A percentile compares a stretch with the other conserved stretches of the same genome.
Conservation (phyloP, 2,797 vertebrate genomes). For the Loris lydekkerianus region DNA sequence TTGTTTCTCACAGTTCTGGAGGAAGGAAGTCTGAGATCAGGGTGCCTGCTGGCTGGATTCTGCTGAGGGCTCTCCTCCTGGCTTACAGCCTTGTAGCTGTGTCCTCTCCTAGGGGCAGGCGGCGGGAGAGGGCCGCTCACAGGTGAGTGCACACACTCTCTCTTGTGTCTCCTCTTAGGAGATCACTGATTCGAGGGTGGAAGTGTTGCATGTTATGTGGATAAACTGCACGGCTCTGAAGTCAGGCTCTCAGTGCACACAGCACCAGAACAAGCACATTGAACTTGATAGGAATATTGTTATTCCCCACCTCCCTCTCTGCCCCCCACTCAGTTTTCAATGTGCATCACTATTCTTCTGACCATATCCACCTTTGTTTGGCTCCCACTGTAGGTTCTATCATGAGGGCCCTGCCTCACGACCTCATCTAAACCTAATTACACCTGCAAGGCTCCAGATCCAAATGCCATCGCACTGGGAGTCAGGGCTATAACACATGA, state of each 20-base stretch:
- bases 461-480: background rate
- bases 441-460: background rate
- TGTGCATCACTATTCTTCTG: background rate
- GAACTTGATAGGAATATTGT: too few relatives aligned
- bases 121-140: background rate
- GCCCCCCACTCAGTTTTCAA: background rate
- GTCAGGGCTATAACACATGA: background rate
- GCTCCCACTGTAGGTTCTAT: background rate
- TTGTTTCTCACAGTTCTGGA: background rate
- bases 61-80: background rate
- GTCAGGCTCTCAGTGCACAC: background rate
- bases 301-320: too few relatives aligned
- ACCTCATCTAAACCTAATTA: background rate
- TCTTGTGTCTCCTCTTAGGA: background rate
- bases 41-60: background rate
- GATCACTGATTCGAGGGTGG: background rate
- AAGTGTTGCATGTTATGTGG: background rate
- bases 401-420: background rate
- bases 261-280: too few relatives aligned
- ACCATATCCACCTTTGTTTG: background rate
- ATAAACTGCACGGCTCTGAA: background rate
- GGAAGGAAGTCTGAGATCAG: background rate
- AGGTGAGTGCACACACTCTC: background rate
- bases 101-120: background rate
- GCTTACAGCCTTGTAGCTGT: background rate